These are phyloP conservation scores for Glaucopsyche alexis DNA, from an alignment of 2,888 invertebrate species.

Conservation along the genomic window DNA sequence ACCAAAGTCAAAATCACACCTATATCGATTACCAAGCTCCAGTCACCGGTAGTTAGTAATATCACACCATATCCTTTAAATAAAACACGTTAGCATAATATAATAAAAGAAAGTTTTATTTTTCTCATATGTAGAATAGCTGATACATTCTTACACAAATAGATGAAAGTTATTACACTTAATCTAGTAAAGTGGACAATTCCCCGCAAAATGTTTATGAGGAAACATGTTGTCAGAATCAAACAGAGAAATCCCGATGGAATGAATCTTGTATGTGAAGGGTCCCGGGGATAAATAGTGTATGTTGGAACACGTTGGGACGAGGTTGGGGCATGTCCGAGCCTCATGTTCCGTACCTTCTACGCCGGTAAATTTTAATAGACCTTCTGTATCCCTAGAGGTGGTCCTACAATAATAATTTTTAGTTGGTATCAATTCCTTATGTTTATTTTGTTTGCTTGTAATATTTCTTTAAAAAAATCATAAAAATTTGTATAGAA, in stretches of 20 bases:
- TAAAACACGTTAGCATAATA: background rate
- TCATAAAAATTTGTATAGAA: background rate
- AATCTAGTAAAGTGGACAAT: slow-evolving; percentile 27
- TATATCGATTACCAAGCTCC: too few species aligned
- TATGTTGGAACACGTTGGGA: background rate
- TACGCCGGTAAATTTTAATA: slow-evolving; percentile 18
- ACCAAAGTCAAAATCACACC: too few species aligned
- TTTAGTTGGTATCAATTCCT: background rate
- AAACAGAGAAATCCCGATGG: slow-evolving; percentile 12
- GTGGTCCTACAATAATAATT: background rate
- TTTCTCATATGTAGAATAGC: background rate
- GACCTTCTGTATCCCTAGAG: background rate
- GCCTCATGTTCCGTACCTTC: background rate
- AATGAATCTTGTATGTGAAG: slow-evolving; percentile 14
- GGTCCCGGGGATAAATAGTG: slow-evolving; percentile 17
- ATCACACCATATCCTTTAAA: too few species aligned
- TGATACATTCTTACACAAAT: background rate
- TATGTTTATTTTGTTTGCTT: background rate
- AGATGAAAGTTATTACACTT: background rate
- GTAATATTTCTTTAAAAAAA: background rate
- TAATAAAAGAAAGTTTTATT: background rate
- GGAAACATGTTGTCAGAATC: slow-evolving; percentile 19
- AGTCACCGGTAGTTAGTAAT: too few species aligned
- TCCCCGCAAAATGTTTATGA: slow-evolving; percentile 18
- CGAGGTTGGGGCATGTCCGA: background rate